Evolutionary conservation across 1,140 invertebrate genomes (phyloP).

Genomic region (Drosophila sturtevanti): DNA sequence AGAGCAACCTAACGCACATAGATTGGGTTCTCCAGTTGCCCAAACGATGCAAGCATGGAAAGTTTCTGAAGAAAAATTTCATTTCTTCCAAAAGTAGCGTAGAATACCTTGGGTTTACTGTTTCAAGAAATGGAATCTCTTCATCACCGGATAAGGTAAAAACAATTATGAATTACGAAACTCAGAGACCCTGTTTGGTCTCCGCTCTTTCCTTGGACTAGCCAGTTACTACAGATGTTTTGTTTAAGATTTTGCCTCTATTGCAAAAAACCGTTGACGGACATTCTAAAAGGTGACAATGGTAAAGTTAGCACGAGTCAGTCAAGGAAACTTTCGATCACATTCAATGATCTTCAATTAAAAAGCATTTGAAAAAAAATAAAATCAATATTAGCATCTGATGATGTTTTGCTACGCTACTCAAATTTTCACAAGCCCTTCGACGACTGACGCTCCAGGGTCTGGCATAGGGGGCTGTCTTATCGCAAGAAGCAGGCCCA

Average conservation of each 20-base stretch:
- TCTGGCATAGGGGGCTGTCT: too few species aligned
- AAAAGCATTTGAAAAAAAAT: too few species aligned
- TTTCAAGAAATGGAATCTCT: background rate
- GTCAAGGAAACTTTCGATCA: too few species aligned
- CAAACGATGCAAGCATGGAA: background rate
- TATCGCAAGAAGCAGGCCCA: too few species aligned
- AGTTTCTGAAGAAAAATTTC: conserved; percentile 8
- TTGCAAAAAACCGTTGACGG: conserved; percentile 2
- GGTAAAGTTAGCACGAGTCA: background rate
- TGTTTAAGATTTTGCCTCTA: background rate
- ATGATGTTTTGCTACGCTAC: too few species aligned
- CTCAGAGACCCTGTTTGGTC: background rate
- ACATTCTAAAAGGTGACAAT: conserved; percentile 1
- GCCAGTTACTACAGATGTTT: background rate
- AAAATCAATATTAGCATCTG: too few species aligned
- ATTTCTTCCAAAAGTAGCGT: conserved; percentile 17
- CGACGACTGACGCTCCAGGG: too few species aligned
- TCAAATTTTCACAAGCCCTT: too few species aligned
- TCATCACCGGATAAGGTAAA: conserved; percentile 4
- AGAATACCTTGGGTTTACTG: conserved; percentile 12
- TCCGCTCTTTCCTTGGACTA: background rate
- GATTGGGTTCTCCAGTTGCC: background rate
- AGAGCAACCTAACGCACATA: background rate
- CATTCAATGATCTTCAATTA: too few species aligned
- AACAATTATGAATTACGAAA: background rate